These are phyloP conservation scores for Cherax destructor DNA, from an alignment of 1,140 invertebrate species.

Conservation along the genomic window DNA sequence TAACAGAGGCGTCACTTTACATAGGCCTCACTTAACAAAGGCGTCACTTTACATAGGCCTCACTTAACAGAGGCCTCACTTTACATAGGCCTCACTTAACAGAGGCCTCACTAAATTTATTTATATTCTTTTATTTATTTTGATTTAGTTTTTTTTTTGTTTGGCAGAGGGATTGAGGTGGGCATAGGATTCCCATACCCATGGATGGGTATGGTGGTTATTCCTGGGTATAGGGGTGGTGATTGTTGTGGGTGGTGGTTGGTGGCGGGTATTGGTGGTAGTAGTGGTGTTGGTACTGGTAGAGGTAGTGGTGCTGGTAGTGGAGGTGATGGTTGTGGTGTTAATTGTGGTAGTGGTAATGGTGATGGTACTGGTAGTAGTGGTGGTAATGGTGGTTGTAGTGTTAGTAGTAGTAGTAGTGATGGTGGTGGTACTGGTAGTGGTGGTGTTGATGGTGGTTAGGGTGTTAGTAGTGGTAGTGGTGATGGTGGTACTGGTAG, in stretches of 20 bases:
- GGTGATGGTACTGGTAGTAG: conserved; percentile 16
- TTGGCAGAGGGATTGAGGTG: too few relatives aligned
- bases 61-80: too few relatives aligned
- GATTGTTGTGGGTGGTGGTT: conserved; percentile 22
- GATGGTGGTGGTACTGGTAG: not conserved
- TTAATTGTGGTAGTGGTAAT: not conserved
- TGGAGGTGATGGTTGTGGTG: not conserved
- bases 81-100: too few relatives aligned
- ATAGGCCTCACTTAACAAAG: too few relatives aligned
- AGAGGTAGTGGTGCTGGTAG: not conserved
- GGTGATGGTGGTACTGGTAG: not conserved
- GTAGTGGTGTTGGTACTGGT: conserved; percentile 1
- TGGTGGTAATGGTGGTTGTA: conserved; percentile 9
- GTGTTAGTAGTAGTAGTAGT: not conserved
- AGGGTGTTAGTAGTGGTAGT: conserved; percentile 3
- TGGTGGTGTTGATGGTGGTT: conserved; percentile 10
- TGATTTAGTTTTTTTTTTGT: too few relatives aligned
- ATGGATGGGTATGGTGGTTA: not conserved
- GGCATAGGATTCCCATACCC: too few relatives aligned
- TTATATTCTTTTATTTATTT: too few relatives aligned
- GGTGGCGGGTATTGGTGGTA: not conserved
- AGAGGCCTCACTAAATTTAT: too few relatives aligned
- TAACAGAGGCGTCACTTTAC: too few relatives aligned
- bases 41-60: too few relatives aligned
- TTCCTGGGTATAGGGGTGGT: conserved; percentile 12